These are phyloP conservation scores for Drosophila oshimai DNA, from an alignment of 1,140 invertebrate species.

Conservation along the genomic window DNA sequence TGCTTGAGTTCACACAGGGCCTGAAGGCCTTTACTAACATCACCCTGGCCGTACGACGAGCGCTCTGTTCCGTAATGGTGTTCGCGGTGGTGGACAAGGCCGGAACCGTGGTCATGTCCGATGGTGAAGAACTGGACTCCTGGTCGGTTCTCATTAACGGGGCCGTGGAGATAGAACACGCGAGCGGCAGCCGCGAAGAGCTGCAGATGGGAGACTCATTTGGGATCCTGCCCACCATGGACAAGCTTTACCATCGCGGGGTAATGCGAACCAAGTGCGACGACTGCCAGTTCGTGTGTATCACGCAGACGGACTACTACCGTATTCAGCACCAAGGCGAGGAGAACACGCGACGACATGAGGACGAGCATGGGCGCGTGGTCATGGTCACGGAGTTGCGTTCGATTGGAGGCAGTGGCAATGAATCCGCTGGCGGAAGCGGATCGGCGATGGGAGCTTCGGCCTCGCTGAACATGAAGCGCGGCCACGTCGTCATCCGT, in stretches of 20 bases:
- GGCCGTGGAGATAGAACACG: constrained; percentile 95
- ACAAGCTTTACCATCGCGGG: constrained; percentile 96
- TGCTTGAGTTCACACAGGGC: constrained; percentile 98
- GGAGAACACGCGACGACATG: constrained; percentile 95
- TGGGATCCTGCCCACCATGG: constrained; percentile 97
- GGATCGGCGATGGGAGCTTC: constrained; percentile 4
- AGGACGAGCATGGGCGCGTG: constrained; percentile 93
- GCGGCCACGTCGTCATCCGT: constrained; percentile 84
- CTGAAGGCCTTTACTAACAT: constrained; percentile 97
- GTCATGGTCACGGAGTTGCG: constrained; percentile 96
- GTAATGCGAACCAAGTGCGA: constrained; percentile 98
- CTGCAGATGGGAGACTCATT: constrained; percentile 97
- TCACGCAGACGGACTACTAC: constrained; percentile 98
- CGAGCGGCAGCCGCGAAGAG: constrained; percentile 91
- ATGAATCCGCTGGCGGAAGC: constrained; percentile 72
- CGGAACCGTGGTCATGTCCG: constrained; percentile 97
- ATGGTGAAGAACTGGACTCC: constrained; percentile 99
- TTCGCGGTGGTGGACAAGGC: constrained; percentile 99
- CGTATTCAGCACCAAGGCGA: constrained; percentile 93
- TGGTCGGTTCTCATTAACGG: constrained; percentile 99
- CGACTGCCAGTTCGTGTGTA: constrained; percentile 99
- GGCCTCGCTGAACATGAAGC: constrained; percentile 84
- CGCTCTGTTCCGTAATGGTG: constrained; percentile 96
- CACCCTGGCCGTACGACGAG: constrained; percentile 94
- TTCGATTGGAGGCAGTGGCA: constrained; percentile 83